Base-by-base conservation (phyloP, 37 sponge, comb jelly and placozoan genomes). In the Haliclona indistincta region DNA sequence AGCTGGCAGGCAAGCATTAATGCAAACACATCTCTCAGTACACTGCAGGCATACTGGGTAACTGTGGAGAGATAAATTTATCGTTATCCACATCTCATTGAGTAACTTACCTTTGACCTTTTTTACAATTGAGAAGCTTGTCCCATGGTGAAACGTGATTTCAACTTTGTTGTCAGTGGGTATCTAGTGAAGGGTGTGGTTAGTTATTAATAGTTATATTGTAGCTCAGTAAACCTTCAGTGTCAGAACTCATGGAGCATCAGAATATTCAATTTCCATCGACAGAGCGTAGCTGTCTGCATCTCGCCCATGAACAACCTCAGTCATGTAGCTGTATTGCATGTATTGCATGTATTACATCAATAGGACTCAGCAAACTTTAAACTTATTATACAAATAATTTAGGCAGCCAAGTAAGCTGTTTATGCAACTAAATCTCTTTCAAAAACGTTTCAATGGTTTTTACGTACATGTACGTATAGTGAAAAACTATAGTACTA, bases 91-190 rank as follows among this genome's bases (percentile, higher is more conserved):
- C n/a, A n/a, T n/a, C n/a, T n/a, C n/a, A n/a, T n/a, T n/a, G n/a
- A n/a, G n/a, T n/a, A n/a, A 43, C 76, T 26, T 0, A 83, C 84
- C 84, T 45, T 63, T 77, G 32, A 84, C 22, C 3, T 58, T 40
- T 44, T 77, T 84, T 8, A 71, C 72, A 11, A 77, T 40, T 29
- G 78, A 77, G 65, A 84, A 77, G 37, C 58, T 36, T 38, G 62
- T 63, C 47, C 77, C 70, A 66, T 77, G 77, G 39, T 84, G 85
- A 63, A 84, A 84, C 23, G 49, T 53, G 26, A 84, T 56, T 52
- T 77, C 68, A 1, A 84, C 64, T 53, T 71, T 84, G 51, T 74
- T 84, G 63, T 84, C 85, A 36, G 77, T 64, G 43, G 85, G 85
- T 38, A 84, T 77, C 84, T 83, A 56, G 22, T 23, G n/a, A n/a